phyloP scores from a whole-genome alignment of 2,113 vertebrate genomes.

The Neodontobutis hainanensis region DNA sequence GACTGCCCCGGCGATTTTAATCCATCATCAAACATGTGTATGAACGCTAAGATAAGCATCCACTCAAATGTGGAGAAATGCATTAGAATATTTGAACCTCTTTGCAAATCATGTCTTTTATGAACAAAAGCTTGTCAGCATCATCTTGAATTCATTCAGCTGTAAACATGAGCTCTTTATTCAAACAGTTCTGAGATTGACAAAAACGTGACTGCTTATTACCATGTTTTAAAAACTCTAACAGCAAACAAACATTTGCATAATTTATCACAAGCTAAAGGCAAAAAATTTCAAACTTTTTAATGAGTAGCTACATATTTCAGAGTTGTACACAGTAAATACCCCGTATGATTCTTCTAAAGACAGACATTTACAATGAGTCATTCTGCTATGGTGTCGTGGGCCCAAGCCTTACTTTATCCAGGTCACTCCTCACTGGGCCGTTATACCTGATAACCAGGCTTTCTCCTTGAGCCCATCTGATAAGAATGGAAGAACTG shows the following conservation, averaged over 20 bases:
- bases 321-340: no score
- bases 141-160: constrained; percentile 62
- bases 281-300: no score
- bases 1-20: constrained; percentile 50
- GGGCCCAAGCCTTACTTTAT: constrained; percentile 17
- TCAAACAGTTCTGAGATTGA: constrained; percentile 66
- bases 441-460: constrained; percentile 43
- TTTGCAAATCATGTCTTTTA: constrained; percentile 60
- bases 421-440: constrained; percentile 16
- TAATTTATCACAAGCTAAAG: constrained; percentile 44
- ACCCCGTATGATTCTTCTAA: neutral
- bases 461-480: constrained; percentile 43
- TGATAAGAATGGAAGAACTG: constrained; percentile 43
- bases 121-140: constrained; percentile 68
- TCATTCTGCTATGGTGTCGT: constrained; percentile 4
- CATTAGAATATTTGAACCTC: constrained; percentile 20
- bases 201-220: constrained; percentile 62
- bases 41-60: neutral
- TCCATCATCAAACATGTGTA: constrained; percentile 46
- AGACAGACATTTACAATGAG: neutral
- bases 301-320: no score
- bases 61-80: neutral
- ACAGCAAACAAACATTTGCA: constrained; percentile 51
- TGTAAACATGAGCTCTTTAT: constrained; percentile 61
- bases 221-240: constrained; percentile 50